phyloP scores from a whole-genome alignment of 2,113 vertebrate species.

The Physeter macrocephalus region DNA sequence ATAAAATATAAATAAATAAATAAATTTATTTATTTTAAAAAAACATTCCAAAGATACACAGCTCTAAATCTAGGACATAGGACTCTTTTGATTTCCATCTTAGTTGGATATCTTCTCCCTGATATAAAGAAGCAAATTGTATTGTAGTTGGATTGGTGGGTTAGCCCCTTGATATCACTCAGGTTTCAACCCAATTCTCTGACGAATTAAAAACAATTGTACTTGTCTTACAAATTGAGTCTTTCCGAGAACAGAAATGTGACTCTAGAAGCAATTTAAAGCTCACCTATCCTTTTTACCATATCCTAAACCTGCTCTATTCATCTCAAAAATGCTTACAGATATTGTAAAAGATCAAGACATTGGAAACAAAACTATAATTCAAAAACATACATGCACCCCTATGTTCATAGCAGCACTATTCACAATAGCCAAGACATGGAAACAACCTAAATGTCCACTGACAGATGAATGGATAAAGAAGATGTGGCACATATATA shows the following conservation, averaged over 20 bases:
- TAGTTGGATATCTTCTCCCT: not conserved
- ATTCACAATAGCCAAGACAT: not conserved
- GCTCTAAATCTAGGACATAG: not conserved
- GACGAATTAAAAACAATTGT: not conserved
- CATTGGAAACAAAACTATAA: not conserved
- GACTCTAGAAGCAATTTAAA: not conserved
- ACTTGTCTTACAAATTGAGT: not conserved
- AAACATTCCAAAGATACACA: not conserved
- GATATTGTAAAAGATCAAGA: not conserved
- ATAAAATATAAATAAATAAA: no score
- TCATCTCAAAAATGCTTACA: not conserved
- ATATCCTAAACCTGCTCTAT: not conserved
- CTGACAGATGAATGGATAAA: not conserved
- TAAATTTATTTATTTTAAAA: no score
- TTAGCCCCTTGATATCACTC: not conserved
- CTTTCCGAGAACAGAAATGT: not conserved
- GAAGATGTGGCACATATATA: not conserved
- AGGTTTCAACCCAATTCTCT: not conserved
- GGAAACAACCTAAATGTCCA: not conserved
- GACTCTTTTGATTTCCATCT: not conserved
- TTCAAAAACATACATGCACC: not conserved
- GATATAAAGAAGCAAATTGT: not conserved
- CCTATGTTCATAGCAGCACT: not conserved
- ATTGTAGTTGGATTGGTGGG: not conserved
- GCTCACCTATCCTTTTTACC: not conserved